Conservation (phyloP, 2,888 invertebrate species). For the Syritta pipiens region DNA sequence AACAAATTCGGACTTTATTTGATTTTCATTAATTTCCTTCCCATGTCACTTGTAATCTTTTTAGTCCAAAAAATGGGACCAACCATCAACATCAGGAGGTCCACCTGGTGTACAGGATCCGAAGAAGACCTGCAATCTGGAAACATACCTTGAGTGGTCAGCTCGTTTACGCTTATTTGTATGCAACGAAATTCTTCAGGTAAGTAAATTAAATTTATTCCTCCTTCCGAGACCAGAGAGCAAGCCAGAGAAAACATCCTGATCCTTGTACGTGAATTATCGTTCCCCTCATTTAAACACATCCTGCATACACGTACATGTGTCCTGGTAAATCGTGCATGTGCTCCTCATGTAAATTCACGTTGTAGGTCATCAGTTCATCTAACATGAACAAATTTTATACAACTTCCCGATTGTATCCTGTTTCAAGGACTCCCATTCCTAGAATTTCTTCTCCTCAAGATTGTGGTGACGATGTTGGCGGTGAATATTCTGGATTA, state of each 20-base stretch:
- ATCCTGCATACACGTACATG: constrained; percentile 21
- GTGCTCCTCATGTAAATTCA: constrained; percentile 28
- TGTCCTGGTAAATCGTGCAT: constrained; percentile 1
- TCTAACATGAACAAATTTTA: constrained; percentile 17
- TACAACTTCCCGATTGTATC: constrained; percentile 18
- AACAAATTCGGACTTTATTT: neutral
- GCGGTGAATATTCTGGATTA: constrained; percentile 28
- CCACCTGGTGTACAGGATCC: constrained; percentile 77
- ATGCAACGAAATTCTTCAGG: constrained; percentile 79
- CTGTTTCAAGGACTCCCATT: too few relatives aligned
- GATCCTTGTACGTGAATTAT: constrained; percentile 29
- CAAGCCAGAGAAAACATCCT: constrained; percentile 12
- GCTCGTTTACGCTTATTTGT: constrained; percentile 78
- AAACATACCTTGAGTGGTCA: constrained; percentile 79
- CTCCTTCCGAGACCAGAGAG: too few relatives aligned
- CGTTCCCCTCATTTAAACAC: constrained; percentile 5
- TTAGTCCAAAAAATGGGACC: constrained; percentile 76
- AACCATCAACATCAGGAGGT: constrained; percentile 75
- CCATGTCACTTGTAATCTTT: constrained; percentile 1
- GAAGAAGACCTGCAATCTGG: constrained; percentile 79
- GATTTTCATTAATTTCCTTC: constrained; percentile 5
- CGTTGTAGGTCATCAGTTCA: constrained; percentile 12
- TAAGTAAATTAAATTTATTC: constrained; percentile 71
- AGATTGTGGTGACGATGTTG: constrained; percentile 9
- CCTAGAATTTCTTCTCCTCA: too few relatives aligned